These are phyloP conservation scores for Anoura caudifer DNA, from an alignment of 2,113 vertebrate genomes.

Conservation along the genomic window DNA sequence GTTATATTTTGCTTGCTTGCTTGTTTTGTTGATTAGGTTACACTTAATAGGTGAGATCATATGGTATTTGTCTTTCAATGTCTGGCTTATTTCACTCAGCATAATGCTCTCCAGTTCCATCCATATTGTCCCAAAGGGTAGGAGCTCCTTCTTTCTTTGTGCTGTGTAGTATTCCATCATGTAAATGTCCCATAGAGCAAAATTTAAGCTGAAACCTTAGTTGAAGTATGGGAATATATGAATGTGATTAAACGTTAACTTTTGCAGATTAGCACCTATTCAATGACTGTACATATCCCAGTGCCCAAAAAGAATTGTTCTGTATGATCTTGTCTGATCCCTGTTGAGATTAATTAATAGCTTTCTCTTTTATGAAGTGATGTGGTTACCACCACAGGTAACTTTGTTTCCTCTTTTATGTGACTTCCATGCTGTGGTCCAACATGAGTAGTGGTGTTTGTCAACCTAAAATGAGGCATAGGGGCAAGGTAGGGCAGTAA, in stretches of 20 bases:
- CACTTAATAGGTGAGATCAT: too few species aligned
- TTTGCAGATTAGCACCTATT: not conserved
- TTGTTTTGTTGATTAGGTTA: too few species aligned
- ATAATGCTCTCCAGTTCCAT: too few species aligned
- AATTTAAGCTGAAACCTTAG: not conserved
- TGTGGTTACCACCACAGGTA: not conserved
- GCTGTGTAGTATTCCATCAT: too few species aligned
- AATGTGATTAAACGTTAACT: not conserved
- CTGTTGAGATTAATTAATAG: not conserved
- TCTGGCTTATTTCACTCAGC: too few species aligned
- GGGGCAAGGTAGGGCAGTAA: not conserved
- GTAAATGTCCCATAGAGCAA: not conserved
- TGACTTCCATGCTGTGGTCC: not conserved
- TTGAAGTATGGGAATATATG: not conserved
- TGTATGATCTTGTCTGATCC: not conserved
- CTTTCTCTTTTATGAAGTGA: not conserved
- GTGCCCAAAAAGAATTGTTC: not conserved
- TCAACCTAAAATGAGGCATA: not conserved
- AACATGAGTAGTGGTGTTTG: not conserved
- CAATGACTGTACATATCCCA: not conserved
- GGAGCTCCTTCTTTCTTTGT: too few species aligned
- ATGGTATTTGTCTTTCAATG: too few species aligned
- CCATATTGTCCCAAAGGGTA: too few species aligned
- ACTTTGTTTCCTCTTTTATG: not conserved
- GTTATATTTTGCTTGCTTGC: too few species aligned